These are phyloP conservation scores for Odontothrips loti DNA, from an alignment of 2,888 invertebrate genomes.

Conservation along the genomic window DNA sequence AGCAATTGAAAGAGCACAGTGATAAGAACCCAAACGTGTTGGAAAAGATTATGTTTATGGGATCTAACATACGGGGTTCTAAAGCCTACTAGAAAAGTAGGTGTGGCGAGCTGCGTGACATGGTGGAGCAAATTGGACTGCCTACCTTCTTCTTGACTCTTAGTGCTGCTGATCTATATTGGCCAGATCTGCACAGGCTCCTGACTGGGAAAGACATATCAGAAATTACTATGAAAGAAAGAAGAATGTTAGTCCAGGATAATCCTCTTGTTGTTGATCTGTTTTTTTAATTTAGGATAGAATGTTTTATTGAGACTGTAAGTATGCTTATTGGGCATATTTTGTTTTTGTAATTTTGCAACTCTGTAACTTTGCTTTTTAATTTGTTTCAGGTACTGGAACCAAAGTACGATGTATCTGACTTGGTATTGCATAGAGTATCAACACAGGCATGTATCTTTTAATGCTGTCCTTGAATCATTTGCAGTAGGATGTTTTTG, in stretches of 20 bases:
- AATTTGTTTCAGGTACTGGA: no score
- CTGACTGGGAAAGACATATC: conserved; percentile 11
- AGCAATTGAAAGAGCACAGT: conserved; percentile 28
- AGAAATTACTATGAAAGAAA: no score
- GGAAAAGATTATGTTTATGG: conserved; percentile 33
- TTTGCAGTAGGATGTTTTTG: no score
- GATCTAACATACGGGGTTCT: conserved; percentile 33
- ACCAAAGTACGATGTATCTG: background rate
- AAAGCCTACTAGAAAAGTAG: conserved; percentile 33
- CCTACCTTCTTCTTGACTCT: conserved; percentile 36
- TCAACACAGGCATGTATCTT: background rate
- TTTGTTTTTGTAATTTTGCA: no score
- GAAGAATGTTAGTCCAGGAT: no score
- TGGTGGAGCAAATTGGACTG: conserved; percentile 35
- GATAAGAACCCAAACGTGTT: conserved; percentile 28
- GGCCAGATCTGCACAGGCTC: conserved; percentile 33
- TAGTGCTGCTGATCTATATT: conserved; percentile 35
- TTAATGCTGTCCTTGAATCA: no score
- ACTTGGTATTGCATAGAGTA: conserved; percentile 1
- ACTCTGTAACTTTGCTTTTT: no score
- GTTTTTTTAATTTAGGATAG: no score
- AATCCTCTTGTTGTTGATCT: no score
- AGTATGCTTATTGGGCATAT: no score
- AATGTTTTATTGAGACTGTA: no score
- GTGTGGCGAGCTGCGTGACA: conserved; percentile 33